Percentiles rank a stretch among this genome's conserved stretches.
These are phyloP conservation scores for Dromas ardeola DNA, from an alignment of 2,113 vertebrate genomes.

Conservation along the genomic window DNA sequence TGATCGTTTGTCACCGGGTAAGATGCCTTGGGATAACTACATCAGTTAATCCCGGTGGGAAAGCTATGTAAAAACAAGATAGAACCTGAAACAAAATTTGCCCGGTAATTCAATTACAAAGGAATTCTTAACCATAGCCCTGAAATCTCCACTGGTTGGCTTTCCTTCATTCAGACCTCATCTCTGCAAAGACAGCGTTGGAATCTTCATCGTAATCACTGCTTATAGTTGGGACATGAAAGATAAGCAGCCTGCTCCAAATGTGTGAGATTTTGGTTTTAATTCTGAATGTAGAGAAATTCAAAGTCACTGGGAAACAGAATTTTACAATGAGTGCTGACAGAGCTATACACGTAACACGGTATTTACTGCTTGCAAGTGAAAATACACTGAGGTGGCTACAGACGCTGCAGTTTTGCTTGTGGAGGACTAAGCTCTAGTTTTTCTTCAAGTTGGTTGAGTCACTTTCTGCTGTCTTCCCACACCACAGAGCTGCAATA, in stretches of 20 bases:
- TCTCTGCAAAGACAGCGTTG: background rate
- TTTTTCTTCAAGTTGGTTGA: background rate
- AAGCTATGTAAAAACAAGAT: background rate
- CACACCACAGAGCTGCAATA: background rate
- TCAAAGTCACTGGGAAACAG: background rate
- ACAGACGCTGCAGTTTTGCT: background rate
- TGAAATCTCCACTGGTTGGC: background rate
- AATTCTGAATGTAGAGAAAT: background rate
- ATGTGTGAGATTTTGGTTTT: background rate
- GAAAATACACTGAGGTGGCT: background rate
- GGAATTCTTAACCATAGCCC: background rate
- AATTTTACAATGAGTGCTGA: background rate
- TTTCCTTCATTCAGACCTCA: background rate
- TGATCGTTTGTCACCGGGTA: background rate
- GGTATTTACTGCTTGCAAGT: background rate
- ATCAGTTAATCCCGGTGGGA: constrained; percentile 18
- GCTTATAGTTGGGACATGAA: background rate
- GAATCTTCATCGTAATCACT: background rate
- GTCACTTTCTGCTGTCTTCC: background rate
- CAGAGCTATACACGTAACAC: background rate
- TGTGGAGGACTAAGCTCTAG: background rate
- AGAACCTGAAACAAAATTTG: constrained; percentile 24
- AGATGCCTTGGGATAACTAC: constrained; percentile 11
- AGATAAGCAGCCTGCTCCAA: background rate
- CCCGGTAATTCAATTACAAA: constrained; percentile 43